phyloP scores from a whole-genome alignment of 2,888 invertebrate species.

The Nephrotoma flavescens region DNA sequence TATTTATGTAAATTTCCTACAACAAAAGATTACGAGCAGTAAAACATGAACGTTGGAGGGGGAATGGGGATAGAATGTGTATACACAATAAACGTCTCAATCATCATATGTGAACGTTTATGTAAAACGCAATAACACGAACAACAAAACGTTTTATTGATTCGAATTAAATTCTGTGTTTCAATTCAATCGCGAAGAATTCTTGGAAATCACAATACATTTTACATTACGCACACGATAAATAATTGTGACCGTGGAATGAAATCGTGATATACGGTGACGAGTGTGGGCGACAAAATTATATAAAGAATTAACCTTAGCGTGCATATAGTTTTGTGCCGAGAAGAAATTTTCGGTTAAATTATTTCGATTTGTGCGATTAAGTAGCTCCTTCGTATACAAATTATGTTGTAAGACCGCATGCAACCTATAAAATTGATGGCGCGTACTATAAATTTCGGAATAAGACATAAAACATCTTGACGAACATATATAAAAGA shows the following conservation, averaged over 20 bases:
- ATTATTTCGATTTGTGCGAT: not conserved
- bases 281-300: not conserved
- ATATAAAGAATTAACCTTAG: not conserved
- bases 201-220: not conserved
- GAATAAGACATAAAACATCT: not conserved
- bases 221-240: not conserved
- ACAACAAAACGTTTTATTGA: not conserved
- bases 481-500: not conserved
- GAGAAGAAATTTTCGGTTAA: too few relatives aligned
- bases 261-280: not conserved
- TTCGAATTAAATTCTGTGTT: not conserved
- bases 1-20: not conserved
- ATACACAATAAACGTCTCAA: not conserved
- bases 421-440: not conserved
- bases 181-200: not conserved
- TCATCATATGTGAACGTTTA: not conserved
- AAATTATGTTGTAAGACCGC: not conserved
- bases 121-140: not conserved
- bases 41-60: not conserved
- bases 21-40: not conserved
- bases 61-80: not conserved
- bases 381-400: not conserved
- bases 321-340: too few relatives aligned
- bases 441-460: not conserved
- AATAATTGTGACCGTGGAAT: not conserved